Base-by-base conservation (phyloP, 2,888 invertebrate species). In the Omphaloscelis lunosa region DNA sequence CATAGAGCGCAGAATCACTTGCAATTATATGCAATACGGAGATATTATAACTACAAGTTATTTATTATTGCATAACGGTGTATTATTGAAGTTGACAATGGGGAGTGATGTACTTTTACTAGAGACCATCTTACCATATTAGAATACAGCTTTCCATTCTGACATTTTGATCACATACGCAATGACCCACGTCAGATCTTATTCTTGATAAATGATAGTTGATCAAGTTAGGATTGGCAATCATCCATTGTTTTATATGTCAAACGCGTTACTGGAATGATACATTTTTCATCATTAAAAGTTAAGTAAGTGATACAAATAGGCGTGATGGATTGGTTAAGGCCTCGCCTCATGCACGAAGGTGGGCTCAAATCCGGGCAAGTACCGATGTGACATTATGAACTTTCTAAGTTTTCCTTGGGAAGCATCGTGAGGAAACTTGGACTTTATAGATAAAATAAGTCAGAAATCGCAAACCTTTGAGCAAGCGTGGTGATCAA, bases 61-160 rank as follows among this genome's bases (percentile, higher is more conserved):
- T 58, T 41, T 34, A 29, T 63, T 56, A 72, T 84, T 85, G 15
- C 66, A 73, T 77, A 76, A 78, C 65, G 9, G 45, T 73, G 59
- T 73, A 68, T 74, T 58, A 81, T 75, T 61, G 39, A 69, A 9
- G 27, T 63, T 71, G 72, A 75, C 74, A 77, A 77, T 75, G n/a
- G 8, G n/a, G n/a, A 66, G 17, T 69, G 72, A 63, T 67, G 67
- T 68, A 76, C 51, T 59, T 59, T 29, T 62, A 67, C 41, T 41
- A 17, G 39, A 61, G n/a, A 63, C 39, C 29, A 65, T 72, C 73
- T 68, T 62, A 41, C 61, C 62, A 39, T 59, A 66, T 20, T 7
- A 73, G 69, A 75, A 78, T 70, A 65, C 48, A 78, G 85, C 92
- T 92, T 93, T 93, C 92, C 87, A 90, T 82, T 89, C 79, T 92